These are phyloP conservation scores for Diploscapter pachys DNA, from an alignment of 1,140 invertebrate genomes.

Conservation along the genomic window DNA sequence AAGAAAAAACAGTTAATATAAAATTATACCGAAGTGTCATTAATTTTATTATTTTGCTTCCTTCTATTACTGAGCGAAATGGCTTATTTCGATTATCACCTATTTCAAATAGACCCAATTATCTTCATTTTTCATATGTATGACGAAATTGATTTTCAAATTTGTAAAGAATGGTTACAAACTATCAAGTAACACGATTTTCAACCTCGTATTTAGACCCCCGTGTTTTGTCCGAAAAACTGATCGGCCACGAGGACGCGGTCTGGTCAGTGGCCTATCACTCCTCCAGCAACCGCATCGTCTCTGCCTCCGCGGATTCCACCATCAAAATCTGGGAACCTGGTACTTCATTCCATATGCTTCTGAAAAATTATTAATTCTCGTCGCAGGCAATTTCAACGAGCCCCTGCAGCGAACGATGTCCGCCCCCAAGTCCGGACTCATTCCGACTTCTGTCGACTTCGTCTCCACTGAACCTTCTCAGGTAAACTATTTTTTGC, in stretches of 20 bases:
- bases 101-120: background rate
- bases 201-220: slow-evolving; percentile 69
- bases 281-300: slow-evolving; percentile 73
- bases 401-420: slow-evolving; percentile 79
- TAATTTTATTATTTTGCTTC: no score
- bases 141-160: background rate
- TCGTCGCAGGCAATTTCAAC: slow-evolving; percentile 30
- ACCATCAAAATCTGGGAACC: slow-evolving; percentile 89
- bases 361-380: background rate
- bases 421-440: slow-evolving; percentile 73
- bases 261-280: slow-evolving; percentile 90
- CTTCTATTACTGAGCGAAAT: no score
- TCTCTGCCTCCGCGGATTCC: slow-evolving; percentile 90
- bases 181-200: background rate
- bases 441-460: slow-evolving; percentile 85
- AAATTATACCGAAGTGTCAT: no score
- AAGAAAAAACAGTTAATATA: no score
- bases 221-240: slow-evolving; percentile 75
- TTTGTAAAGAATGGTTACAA: background rate
- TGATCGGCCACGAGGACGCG: slow-evolving; percentile 87
- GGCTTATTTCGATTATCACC: background rate
- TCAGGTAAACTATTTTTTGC: background rate
- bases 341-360: slow-evolving; percentile 37
- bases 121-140: background rate
- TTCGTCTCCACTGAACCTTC: slow-evolving; percentile 87